Conservation (phyloP, 23 tunicate species). For the Phallusia fumigata region DNA sequence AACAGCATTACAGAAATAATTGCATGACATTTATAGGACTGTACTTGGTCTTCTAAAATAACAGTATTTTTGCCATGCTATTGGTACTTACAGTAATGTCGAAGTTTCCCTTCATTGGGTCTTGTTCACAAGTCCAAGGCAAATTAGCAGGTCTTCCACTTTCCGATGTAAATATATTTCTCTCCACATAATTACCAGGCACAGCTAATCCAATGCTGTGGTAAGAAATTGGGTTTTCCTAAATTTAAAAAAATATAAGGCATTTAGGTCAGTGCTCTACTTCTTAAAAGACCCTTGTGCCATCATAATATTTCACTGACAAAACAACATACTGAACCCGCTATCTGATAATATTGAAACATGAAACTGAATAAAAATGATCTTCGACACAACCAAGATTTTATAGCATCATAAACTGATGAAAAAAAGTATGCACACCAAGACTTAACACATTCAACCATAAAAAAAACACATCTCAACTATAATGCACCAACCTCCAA, state of each 20-base stretch:
- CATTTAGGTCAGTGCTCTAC: not conserved
- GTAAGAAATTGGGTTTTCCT: slow-evolving; percentile 73
- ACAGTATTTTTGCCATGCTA: not conserved
- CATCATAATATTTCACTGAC: not conserved
- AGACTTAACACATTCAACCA: not conserved
- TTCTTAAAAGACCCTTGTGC: not conserved
- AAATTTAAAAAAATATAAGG: not conserved
- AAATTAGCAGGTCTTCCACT: slow-evolving; percentile 16
- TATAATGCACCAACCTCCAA: slow-evolving; percentile 22
- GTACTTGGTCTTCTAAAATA: not conserved
- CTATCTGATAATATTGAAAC: too few species aligned
- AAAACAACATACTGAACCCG: too few species aligned
- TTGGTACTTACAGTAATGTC: slow-evolving; percentile 52
- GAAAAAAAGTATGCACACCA: too few species aligned
- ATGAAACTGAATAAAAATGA: too few species aligned
- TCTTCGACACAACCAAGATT: too few species aligned
- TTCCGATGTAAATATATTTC: slow-evolving; percentile 15
- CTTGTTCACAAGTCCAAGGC: slow-evolving; percentile 83
- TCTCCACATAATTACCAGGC: slow-evolving; percentile 71
- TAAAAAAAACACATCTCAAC: not conserved
- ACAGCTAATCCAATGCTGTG: slow-evolving; percentile 64
- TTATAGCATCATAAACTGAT: too few species aligned
- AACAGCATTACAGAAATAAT: too few species aligned
- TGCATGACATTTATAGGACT: too few species aligned
- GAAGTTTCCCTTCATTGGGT: slow-evolving; percentile 74